A percentile compares a stretch with the other conserved stretches of the same genome.
These are phyloP conservation scores for Phrynosoma platyrhinos DNA, from an alignment of 2,113 vertebrate species.

Conservation along the genomic window DNA sequence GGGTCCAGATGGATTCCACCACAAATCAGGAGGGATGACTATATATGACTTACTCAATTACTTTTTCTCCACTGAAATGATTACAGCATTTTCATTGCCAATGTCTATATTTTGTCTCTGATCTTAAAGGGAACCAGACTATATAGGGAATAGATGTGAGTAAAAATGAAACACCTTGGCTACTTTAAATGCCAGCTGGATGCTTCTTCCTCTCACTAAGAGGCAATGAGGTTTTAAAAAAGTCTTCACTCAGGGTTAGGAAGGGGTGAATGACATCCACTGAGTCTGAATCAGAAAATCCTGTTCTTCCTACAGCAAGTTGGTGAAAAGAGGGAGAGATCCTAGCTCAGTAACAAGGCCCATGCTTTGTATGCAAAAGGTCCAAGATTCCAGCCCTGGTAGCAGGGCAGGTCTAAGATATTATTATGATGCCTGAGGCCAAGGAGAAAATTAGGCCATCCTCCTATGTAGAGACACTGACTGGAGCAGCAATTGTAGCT, in stretches of 20 bases:
- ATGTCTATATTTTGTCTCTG: slow-evolving; percentile 63
- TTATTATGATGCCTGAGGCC: neutral
- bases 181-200: neutral
- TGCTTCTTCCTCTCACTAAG: neutral
- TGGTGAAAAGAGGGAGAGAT: neutral
- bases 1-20: no score
- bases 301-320: neutral
- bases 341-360: neutral
- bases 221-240: neutral
- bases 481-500: no score
- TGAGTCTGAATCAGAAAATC: neutral
- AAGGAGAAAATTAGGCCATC: neutral
- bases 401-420: neutral
- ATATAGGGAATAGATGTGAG: slow-evolving; percentile 28
- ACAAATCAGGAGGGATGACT: no score
- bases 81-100: slow-evolving; percentile 64
- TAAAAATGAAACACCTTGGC: slow-evolving; percentile 44
- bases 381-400: neutral
- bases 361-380: neutral
- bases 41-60: slow-evolving; percentile 50
- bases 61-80: slow-evolving; percentile 53
- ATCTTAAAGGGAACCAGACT: slow-evolving; percentile 41
- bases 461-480: neutral
- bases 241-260: neutral
- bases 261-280: neutral